phyloP scores from a whole-genome alignment of 2,888 invertebrate species.

The Leucophenga maculata region DNA sequence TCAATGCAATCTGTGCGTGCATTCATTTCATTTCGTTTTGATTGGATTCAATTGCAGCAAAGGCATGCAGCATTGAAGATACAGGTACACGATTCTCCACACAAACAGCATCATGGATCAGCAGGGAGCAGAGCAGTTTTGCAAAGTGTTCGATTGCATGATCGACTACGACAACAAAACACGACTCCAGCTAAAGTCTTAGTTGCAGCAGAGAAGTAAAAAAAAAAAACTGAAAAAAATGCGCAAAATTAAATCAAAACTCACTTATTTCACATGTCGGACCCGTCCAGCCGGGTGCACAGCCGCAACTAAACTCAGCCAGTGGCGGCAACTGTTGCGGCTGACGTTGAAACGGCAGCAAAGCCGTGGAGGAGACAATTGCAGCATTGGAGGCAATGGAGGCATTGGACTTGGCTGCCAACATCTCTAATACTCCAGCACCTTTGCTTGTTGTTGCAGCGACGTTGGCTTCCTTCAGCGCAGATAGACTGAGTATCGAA shows the following conservation, averaged over 20 bases:
- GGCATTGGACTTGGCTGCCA: slow-evolving; percentile 28
- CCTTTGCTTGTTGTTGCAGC: slow-evolving; percentile 35
- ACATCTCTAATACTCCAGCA: slow-evolving; percentile 14
- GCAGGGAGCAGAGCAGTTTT: not conserved
- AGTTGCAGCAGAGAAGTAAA: slow-evolving; percentile 18
- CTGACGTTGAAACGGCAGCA: slow-evolving; percentile 34
- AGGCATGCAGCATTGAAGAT: too few relatives aligned
- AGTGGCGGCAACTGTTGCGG: slow-evolving; percentile 57
- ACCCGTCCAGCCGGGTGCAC: slow-evolving; percentile 88
- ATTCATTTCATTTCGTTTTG: slow-evolving; percentile 50
- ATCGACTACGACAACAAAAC: slow-evolving; percentile 28
- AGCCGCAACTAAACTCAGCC: slow-evolving; percentile 82
- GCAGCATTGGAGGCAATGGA: too few relatives aligned
- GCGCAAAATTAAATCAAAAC: slow-evolving; percentile 66
- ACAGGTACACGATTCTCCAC: too few relatives aligned
- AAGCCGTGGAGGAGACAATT: slow-evolving; percentile 32
- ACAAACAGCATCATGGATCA: too few relatives aligned
- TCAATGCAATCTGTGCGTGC: slow-evolving; percentile 51
- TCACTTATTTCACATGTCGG: slow-evolving; percentile 83
- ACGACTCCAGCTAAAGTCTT: not conserved
- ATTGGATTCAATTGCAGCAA: slow-evolving; percentile 22
- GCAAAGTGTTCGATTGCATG: slow-evolving; percentile 27
- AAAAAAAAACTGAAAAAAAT: slow-evolving; percentile 52
- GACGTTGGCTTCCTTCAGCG: slow-evolving; percentile 53
- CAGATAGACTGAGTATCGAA: slow-evolving; percentile 63